Percentiles rank a stretch among this genome's conserved stretches.
These are phyloP conservation scores for Hyposoter didymator DNA, from an alignment of 2,888 invertebrate genomes.

Conservation along the genomic window DNA sequence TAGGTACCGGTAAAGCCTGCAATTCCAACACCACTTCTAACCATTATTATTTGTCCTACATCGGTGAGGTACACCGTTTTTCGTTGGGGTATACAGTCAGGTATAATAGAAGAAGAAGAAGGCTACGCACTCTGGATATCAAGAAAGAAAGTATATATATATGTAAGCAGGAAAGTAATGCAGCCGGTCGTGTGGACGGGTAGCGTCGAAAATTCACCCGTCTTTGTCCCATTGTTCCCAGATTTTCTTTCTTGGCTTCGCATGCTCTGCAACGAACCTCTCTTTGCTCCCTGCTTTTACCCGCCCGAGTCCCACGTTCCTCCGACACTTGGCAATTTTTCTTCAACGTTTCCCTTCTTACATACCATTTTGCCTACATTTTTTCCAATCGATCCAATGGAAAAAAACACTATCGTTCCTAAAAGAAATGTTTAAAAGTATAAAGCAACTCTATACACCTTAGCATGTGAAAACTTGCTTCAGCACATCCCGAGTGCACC, in stretches of 20 bases:
- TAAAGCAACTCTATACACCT: no score
- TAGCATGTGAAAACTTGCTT: no score
- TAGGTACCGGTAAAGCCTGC: conserved; percentile 30
- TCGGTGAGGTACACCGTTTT: neutral
- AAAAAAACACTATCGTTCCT: no score
- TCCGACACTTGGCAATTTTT: conserved; percentile 50
- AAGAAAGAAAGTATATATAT: conserved; percentile 60
- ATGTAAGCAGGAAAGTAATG: conserved; percentile 53
- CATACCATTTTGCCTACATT: neutral
- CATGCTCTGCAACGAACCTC: neutral
- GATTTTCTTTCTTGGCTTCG: conserved; percentile 70
- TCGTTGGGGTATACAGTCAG: conserved; percentile 17
- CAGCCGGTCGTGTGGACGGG: conserved; percentile 75
- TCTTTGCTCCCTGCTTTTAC: conserved; percentile 18
- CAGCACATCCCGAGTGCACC: no score
- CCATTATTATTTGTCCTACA: conserved; percentile 24
- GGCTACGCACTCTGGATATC: conserved; percentile 49
- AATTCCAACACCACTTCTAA: conserved; percentile 34
- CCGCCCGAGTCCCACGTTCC: conserved; percentile 24
- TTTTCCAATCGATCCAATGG: neutral
- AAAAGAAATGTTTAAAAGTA: no score
- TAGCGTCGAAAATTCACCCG: conserved; percentile 77
- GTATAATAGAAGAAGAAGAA: conserved; percentile 44
- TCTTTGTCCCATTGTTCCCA: conserved; percentile 80
- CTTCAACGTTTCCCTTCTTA: conserved; percentile 13